These are phyloP conservation scores for Mus musculus DNA, from an alignment of 2,113 vertebrate genomes.

Conservation along the genomic window DNA sequence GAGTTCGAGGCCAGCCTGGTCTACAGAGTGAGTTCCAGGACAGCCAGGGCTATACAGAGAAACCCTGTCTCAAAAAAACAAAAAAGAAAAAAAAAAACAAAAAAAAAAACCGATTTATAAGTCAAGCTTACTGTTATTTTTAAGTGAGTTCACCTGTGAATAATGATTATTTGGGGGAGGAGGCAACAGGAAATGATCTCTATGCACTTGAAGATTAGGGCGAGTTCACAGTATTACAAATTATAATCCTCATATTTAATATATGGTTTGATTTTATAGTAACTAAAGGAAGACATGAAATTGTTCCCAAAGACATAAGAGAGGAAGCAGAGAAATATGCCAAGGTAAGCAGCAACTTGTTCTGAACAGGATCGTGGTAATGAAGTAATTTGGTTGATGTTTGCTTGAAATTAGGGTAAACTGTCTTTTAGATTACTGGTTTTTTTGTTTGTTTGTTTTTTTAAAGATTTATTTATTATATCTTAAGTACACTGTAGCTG, in stretches of 20 bases:
- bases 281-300: conserved; percentile 96
- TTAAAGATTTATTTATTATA: too few species aligned
- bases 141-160: background rate
- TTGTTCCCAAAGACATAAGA: conserved; percentile 96
- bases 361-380: background rate
- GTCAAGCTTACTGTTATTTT: conserved; percentile 1
- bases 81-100: too few species aligned
- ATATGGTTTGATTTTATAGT: conserved; percentile 86
- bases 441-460: too few species aligned
- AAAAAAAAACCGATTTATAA: background rate
- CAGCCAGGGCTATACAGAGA: too few species aligned
- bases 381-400: background rate
- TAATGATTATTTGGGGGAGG: background rate
- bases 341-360: conserved; percentile 89
- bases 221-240: background rate
- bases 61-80: too few species aligned
- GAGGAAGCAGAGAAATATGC: conserved; percentile 99
- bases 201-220: background rate
- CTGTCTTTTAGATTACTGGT: conserved; percentile 29
- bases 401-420: background rate
- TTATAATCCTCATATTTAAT: conserved; percentile 14
- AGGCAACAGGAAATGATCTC: background rate
- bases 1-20: too few species aligned
- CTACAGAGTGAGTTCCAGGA: too few species aligned
- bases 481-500: too few species aligned